Base-by-base conservation (phyloP, 2,888 invertebrate genomes). In the Trachelus tabidus region DNA sequence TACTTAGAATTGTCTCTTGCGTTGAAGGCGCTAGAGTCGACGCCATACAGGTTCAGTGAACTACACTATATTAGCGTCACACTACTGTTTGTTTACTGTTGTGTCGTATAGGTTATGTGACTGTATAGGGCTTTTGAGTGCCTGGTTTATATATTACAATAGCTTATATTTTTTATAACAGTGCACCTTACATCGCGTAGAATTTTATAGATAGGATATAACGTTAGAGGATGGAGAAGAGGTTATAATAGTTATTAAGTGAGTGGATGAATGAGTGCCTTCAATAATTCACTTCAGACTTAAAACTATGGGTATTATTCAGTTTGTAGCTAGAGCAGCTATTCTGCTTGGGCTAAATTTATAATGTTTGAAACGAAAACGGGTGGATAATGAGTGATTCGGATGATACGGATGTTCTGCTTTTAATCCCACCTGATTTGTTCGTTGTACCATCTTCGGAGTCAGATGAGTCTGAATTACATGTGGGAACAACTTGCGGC, bases 351-450 rank as follows among this genome's bases (percentile, higher is more conserved):
- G 31, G 33, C 69, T 75, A 75, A 30, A 15, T 68, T 75, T 73
- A 77, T 74, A 76, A 76, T 77, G 76, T 30, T 76, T 35, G n/a
- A 30, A 31, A 56, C 31, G 12, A 73, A 71, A 77, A 78, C 33
- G 34, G 34, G 69, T 69, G 56, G 89, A 91, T 92, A 89, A 95
- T 95, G 95, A 95, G 94, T 92, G 95, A 95, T 88, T 94, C 95
- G 81, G 97, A 96, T 93, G 97, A 97, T 92, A 97, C 97, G 6
- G 97, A 97, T 92, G 94, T 96, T 87, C 93, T 97, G 82, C 92
- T 97, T 85, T 91, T 96, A 85, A 96, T 97, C 89, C 96, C 96
- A 81, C 97, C 97, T 23, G 94, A 96, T 90, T 94, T 96, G 87
- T 96, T 95, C 88, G 89, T 94, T 37, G 93, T 95, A n/a, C 92